Evolutionary conservation across 1,140 invertebrate species (phyloP).

Genomic region (Ptiloglossa arizonensis): DNA sequence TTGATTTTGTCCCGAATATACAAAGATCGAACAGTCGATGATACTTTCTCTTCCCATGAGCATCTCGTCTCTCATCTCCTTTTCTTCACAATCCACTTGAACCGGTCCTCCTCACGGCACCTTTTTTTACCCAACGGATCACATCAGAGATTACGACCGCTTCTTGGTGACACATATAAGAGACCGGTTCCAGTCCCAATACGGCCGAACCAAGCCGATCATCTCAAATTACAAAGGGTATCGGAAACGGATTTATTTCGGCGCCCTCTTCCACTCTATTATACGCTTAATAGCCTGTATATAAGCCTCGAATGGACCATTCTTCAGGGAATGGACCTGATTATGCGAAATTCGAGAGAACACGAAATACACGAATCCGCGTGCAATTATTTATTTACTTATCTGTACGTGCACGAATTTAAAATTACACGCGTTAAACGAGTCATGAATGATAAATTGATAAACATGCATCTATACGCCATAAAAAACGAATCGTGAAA

Average conservation of each 20-base stretch:
- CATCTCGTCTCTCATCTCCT: constrained; percentile 42
- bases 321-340: not conserved
- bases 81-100: constrained; percentile 58
- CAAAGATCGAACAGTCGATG: constrained; percentile 18
- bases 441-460: no score
- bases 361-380: no score
- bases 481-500: no score
- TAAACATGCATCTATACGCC: no score
- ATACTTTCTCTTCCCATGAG: constrained; percentile 35
- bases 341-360: not conserved
- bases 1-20: not conserved
- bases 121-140: constrained; percentile 61
- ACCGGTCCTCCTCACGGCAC: constrained; percentile 53
- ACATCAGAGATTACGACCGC: constrained; percentile 60
- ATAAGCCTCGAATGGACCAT: constrained; percentile 30
- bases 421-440: no score
- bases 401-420: no score
- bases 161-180: constrained; percentile 63
- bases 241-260: constrained; percentile 76
- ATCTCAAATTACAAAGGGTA: constrained; percentile 78
- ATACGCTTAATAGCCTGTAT: constrained; percentile 58
- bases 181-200: constrained; percentile 50
- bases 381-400: no score
- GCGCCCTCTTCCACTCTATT: constrained; percentile 64
- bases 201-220: constrained; percentile 70